Evolutionary conservation across 2,888 invertebrate genomes (phyloP).

Genomic region (Dendrolimus houi): DNA sequence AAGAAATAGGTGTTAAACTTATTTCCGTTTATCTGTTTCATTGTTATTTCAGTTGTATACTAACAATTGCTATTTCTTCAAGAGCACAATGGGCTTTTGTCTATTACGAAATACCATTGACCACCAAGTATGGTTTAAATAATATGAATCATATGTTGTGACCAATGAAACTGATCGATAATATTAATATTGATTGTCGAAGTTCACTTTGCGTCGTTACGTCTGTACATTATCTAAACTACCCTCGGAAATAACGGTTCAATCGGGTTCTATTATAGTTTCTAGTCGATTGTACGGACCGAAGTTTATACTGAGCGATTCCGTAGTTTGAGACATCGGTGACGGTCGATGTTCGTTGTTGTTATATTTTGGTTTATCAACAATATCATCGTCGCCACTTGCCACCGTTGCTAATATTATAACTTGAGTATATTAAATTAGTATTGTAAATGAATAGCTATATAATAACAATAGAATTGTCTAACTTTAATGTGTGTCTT

Average conservation of each 20-base stretch:
- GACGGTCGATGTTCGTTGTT: slow-evolving; percentile 20
- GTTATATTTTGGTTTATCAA: slow-evolving; percentile 39
- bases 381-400: slow-evolving; percentile 16
- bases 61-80: slow-evolving; percentile 43
- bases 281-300: slow-evolving; percentile 12
- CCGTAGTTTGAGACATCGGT: slow-evolving; percentile 21
- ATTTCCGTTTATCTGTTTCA: slow-evolving; percentile 46
- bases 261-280: slow-evolving; percentile 23
- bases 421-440: no score
- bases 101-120: slow-evolving; percentile 32
- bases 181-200: slow-evolving; percentile 20
- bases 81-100: slow-evolving; percentile 56
- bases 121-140: slow-evolving; percentile 15
- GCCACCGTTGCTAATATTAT: no score
- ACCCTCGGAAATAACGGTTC: slow-evolving; percentile 15
- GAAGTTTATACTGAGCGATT: slow-evolving; percentile 30
- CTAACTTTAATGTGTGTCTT: no score
- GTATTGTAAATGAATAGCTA: no score
- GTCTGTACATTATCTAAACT: slow-evolving; percentile 24
- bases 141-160: slow-evolving; percentile 32
- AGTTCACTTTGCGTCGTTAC: slow-evolving; percentile 21
- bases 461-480: no score
- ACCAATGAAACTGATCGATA: slow-evolving; percentile 8
- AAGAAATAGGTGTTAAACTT: slow-evolving; percentile 42
- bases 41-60: slow-evolving; percentile 47